phyloP scores from a whole-genome alignment of 2,888 invertebrate species.

The Andricus curvator region DNA sequence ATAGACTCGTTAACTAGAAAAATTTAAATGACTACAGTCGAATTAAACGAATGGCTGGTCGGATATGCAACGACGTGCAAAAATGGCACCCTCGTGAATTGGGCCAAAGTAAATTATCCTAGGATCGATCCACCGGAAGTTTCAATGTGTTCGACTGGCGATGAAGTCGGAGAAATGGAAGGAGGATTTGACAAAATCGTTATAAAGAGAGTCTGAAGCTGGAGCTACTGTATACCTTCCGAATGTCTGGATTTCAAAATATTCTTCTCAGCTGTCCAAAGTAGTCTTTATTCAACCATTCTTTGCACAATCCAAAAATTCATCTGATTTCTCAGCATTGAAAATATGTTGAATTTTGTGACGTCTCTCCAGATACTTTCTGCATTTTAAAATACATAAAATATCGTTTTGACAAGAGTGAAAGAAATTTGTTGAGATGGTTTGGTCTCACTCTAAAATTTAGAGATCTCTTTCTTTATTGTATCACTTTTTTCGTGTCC shows the following conservation, averaged over 20 bases:
- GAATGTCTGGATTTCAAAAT: not conserved
- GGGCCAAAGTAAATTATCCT: conserved; percentile 29
- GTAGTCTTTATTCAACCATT: not conserved
- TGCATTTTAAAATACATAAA: not conserved
- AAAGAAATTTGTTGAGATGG: too few relatives aligned
- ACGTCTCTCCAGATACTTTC: not conserved
- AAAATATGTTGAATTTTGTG: not conserved
- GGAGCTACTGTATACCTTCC: not conserved
- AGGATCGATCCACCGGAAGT: conserved; percentile 25
- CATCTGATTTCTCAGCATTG: not conserved
- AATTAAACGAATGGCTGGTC: not conserved
- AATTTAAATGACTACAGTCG: conserved; percentile 10
- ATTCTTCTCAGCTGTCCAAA: not conserved
- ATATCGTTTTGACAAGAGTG: too few relatives aligned
- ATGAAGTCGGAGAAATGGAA: conserved; percentile 24
- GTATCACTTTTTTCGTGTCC: too few relatives aligned
- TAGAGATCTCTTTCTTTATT: too few relatives aligned
- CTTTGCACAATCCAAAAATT: not conserved
- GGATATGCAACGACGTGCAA: conserved; percentile 13
- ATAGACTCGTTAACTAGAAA: conserved; percentile 6
- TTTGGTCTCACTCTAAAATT: too few relatives aligned
- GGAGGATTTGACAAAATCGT: not conserved
- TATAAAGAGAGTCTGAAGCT: not conserved
- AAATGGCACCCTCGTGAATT: not conserved
- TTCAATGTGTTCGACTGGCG: not conserved